Evolutionary conservation across 2,113 vertebrate species (phyloP).

Genomic region (Glaucomys volans): DNA sequence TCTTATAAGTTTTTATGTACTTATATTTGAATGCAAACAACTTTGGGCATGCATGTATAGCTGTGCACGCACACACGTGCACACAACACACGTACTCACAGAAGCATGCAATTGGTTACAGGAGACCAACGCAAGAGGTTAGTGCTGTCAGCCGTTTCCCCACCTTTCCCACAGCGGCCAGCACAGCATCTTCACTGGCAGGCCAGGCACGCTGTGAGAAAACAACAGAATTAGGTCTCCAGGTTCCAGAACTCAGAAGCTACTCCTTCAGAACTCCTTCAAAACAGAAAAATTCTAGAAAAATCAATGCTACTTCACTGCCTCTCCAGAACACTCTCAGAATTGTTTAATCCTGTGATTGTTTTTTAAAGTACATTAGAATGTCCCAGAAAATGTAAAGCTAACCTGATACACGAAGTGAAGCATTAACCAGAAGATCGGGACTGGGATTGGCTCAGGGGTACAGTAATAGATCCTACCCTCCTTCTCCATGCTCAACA

Average conservation of each 20-base stretch:
- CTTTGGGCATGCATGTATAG: neutral
- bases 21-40: neutral
- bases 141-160: accelerated
- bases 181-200: neutral
- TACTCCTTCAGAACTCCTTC: neutral
- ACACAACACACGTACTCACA: too few species aligned
- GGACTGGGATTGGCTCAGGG: neutral
- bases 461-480: accelerated
- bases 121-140: neutral
- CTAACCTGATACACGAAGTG: neutral
- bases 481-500: accelerated
- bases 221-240: neutral
- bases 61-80: neutral
- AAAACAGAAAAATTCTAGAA: constrained; percentile 51
- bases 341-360: constrained; percentile 22
- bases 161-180: neutral
- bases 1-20: neutral
- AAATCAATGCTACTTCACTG: constrained; percentile 25
- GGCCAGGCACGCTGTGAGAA: neutral
- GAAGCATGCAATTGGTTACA: neutral
- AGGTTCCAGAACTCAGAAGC: neutral
- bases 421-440: neutral
- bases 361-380: constrained; percentile 34
- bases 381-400: constrained; percentile 54
- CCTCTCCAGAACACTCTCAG: neutral